Evolutionary conservation across 92 coral and sea anemone species (phyloP), one percentile per base, ranked within the genome.

Genomic region (Epizoanthus fatuus): DNA sequence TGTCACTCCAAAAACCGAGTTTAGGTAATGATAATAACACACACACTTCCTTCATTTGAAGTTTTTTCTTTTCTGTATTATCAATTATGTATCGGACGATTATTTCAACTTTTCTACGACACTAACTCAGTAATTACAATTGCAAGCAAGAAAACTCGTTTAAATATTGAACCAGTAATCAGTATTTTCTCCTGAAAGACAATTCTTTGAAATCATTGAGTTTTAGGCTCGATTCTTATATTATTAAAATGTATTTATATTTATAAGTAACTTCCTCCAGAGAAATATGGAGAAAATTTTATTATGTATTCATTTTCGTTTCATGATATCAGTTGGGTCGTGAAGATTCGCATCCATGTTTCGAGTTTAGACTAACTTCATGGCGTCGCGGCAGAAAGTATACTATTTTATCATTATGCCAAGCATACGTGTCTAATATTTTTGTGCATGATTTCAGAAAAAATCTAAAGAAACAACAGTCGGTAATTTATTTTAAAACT

Each of bases 51-150:
- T 64, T 25, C 5, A 64, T 25, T 64, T 7, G 69, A 64, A 22
- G 10, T 62, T 64, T 37, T 37, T 66, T 2, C 45, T 17, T 66
- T 32, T 64, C 19, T 66, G 72, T 66, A 12, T 25, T 66, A 66
- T 66, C 47, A 14, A 66, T 37, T 66, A 66, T 66, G 10, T 37
- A 63, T 63, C 42, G 38, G 3, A 17, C 42, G 69, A 25, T 66
- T 66, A 66, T 66, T 16, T 35, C 72, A 66, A 37, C 72, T 66
- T 66, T 32, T 32, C 72, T 37, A n/a, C 47, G n/a, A 3, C n/a
- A 16, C 19, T 32, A 66, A 45, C 11, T 38, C 35, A 29, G 35
- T 66, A 66, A 13, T 66, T 37, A 66, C 14, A 8, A 66, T 37
- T 32, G 8, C 20, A 66, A 66, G 45, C 49, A 13, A 42, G 47